Evolutionary conservation across 23 tunicate species (phyloP), one percentile per base, ranked within the genome.

Genomic region (Halocynthia roretzi): DNA sequence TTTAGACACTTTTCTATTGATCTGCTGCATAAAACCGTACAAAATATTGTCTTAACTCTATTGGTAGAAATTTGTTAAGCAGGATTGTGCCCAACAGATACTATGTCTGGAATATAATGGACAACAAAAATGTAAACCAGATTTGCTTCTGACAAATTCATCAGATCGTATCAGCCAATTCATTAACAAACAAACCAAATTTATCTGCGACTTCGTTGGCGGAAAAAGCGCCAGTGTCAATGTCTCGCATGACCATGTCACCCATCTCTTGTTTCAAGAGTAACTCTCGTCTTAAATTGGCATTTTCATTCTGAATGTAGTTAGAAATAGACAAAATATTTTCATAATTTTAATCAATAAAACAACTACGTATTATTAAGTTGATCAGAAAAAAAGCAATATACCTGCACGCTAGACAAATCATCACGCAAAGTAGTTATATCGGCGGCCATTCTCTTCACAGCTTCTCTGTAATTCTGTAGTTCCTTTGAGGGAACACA

Each of bases 371-470:
- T 7, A 7, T 14, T 44, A 7, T 49, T 23, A 40, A 15, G 17
- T 58, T 58, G 5, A 58, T 21, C 23, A 62, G 10, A 50, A 8
- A 17, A 68, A 51, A 0, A 70, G 44, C n/a, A 44, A n/a, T 8
- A 0, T 62, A 82, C 93, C 85, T 89, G 96, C 50, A 89, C 68
- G 68, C 75, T 83, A 10, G 83, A 56, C 22, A 78, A 51, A 54
- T 53, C 52, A 8, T 81, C 54, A 9, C 87, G 81, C 52, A 92
- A 66, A 6, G 72, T 17, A 6, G 89, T 80, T 6, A 92, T 86
- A 60, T 92, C 98, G 22, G 23, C 70, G n/a, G 98, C 75, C 98
- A 92, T 92, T 74, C 87, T 21, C 71, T 86, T 92, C 60, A 92
- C 92, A 49, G 98, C 90, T 6, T 86, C 98, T 11, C 84, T 62